A percentile compares a stretch with the other conserved stretches of the same genome.
These are phyloP conservation scores for Amazona vittata DNA, from an alignment of 2,113 vertebrate species.

Conservation along the genomic window DNA sequence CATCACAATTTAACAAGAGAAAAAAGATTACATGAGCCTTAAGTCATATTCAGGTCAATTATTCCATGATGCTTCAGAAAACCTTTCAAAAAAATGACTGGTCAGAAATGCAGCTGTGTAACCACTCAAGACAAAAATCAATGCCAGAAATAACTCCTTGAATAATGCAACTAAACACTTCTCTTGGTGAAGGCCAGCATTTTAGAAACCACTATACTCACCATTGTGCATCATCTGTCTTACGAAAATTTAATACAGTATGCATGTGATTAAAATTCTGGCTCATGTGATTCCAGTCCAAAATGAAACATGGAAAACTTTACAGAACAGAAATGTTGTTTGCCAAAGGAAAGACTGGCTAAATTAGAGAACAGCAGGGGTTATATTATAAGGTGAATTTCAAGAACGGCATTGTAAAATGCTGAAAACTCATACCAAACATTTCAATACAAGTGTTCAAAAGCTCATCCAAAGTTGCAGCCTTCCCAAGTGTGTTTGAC, in stretches of 20 bases:
- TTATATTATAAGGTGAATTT: neutral
- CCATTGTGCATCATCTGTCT: neutral
- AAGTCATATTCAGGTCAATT: slow-evolving; percentile 5
- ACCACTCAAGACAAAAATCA: neutral
- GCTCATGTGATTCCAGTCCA: neutral
- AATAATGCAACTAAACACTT: slow-evolving; percentile 5
- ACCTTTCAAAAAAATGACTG: neutral
- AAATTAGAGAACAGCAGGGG: neutral
- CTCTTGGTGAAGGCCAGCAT: neutral
- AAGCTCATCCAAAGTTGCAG: slow-evolving; percentile 88
- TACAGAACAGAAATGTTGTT: slow-evolving; percentile 1
- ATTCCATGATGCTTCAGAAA: neutral
- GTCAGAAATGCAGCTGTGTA: slow-evolving; percentile 50
- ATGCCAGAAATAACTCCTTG: slow-evolving; percentile 33
- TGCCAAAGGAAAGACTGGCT: slow-evolving; percentile 19
- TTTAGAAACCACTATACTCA: neutral
- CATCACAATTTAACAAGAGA: slow-evolving; percentile 13
- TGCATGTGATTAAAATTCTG: slow-evolving; percentile 5
- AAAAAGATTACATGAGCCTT: neutral
- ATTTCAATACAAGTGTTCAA: slow-evolving; percentile 88
- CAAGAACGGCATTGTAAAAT: neutral
- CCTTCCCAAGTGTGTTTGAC: slow-evolving; percentile 88
- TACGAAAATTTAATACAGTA: neutral
- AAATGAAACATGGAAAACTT: slow-evolving; percentile 43
- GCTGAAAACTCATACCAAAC: slow-evolving; percentile 82